Percentiles rank a stretch among this genome's conserved stretches.
Conservation (phyloP, 1,140 invertebrate species). For the Musca vetustissima region DNA sequence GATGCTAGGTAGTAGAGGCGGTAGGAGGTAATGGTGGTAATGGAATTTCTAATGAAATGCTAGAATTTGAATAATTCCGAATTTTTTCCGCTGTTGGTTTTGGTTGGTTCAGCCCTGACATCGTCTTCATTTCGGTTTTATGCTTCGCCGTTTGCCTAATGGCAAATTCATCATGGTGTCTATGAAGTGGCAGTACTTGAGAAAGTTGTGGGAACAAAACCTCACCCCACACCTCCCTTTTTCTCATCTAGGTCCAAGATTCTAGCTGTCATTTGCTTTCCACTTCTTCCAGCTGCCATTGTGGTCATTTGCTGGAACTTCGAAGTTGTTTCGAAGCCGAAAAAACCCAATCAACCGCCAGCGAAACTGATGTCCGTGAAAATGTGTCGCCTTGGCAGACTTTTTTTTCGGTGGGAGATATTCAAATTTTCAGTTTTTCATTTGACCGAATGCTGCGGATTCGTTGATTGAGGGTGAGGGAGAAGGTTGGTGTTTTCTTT, state of each 20-base stretch:
- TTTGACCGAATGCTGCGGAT: too few species aligned
- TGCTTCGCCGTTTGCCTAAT: background rate
- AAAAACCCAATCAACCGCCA: too few species aligned
- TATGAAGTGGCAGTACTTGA: background rate
- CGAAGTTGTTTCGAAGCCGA: too few species aligned
- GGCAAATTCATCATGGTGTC: background rate
- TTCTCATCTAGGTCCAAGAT: too few species aligned
- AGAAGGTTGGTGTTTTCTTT: too few species aligned
- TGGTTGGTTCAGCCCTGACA: background rate
- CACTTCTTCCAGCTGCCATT: background rate
- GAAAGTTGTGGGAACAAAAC: background rate
- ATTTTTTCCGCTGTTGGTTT: too few species aligned
- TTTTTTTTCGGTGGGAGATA: conserved; percentile 2
- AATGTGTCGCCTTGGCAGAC: background rate
- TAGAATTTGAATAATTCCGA: conserved; percentile 14
- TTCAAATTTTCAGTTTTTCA: conserved; percentile 14
- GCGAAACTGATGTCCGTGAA: too few species aligned
- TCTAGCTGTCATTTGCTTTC: background rate
- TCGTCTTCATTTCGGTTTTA: background rate
- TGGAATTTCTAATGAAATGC: conserved; percentile 13
- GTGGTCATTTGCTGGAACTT: too few species aligned
- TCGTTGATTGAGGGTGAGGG: too few species aligned
- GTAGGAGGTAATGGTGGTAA: too few species aligned
- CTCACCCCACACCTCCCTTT: too few species aligned
- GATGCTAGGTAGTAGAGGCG: background rate